phyloP scores from a whole-genome alignment of 2,113 vertebrate species.

The Pachypanchax playfairii region DNA sequence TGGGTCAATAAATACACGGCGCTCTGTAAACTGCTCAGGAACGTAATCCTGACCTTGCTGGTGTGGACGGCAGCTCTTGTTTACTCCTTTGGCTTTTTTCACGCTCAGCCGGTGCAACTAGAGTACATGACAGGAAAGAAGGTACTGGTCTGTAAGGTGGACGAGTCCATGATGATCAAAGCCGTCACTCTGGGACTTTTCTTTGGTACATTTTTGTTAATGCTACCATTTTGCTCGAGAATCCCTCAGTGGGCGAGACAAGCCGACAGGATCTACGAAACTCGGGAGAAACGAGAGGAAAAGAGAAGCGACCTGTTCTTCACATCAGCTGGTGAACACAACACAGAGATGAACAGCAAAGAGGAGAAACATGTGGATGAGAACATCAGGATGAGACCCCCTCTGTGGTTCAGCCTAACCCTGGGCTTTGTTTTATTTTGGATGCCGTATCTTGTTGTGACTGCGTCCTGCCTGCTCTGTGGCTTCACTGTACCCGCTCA shows the following conservation, averaged over 20 bases:
- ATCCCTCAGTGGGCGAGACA: conserved; percentile 51
- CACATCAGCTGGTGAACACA: neutral
- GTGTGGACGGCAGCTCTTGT: conserved; percentile 59
- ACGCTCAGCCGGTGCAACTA: conserved; percentile 15
- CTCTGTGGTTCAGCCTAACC: conserved; percentile 61
- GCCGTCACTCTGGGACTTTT: conserved; percentile 38
- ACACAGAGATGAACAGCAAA: neutral
- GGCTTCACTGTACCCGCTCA: conserved; percentile 66
- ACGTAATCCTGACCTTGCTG: conserved; percentile 31
- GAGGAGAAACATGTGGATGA: neutral
- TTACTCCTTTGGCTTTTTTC: conserved; percentile 27
- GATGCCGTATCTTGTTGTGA: conserved; percentile 66
- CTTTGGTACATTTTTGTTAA: neutral
- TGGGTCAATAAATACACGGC: rapidly evolving
- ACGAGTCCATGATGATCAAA: conserved; percentile 35
- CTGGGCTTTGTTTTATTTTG: conserved; percentile 67
- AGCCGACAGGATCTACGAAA: conserved; percentile 26
- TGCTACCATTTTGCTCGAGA: conserved; percentile 55
- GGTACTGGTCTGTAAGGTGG: conserved; percentile 56
- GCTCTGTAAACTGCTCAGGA: conserved; percentile 28
- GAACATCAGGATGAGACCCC: neutral
- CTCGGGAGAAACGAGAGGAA: conserved; percentile 2
- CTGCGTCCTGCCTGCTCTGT: conserved; percentile 28
- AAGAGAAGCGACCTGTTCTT: conserved; percentile 44
- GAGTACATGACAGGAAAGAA: neutral